Evolutionary conservation across 1,140 invertebrate species (phyloP), one percentile per base, ranked within the genome.

Genomic region (Andrena cerasifolii): DNA sequence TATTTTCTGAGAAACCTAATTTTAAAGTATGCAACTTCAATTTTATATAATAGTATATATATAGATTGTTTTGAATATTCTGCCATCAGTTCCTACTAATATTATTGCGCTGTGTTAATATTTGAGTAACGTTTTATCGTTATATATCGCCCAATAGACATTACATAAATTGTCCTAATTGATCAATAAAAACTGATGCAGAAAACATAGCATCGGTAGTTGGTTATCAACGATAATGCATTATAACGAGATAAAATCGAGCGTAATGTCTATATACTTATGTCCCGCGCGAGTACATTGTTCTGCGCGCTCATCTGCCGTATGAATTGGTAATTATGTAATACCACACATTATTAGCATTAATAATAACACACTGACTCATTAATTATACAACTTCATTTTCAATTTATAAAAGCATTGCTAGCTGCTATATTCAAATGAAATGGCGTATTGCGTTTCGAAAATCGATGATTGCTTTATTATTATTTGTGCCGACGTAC

Each of bases 241-340:
- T 49, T 26, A 21, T 0, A 14, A 18, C 8, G 16, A 26, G 7
- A 67, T 51, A 18, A 26, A 54, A 54, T 36, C 31, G 3, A 12
- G 6, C 3, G 24, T 21, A 36, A 26, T n/a, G n/a, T 16, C 18
- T 12, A 49, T 71, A 33, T 26, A 68, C 18, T 40, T 40, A 36
- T 14, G 16, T 4, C 8, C 4, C 16, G 5, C 18, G 14, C 18
- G 28, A 59, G 3, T 33, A 71, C 40, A 49, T 36, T 71, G 54
- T 47, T 21, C 8, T 6, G 28, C 0, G 4, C 14, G 18, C 24
- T 49, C 45, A 1, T 72, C 16, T 14, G n/a, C 31, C 21, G 6
- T 26, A 36, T 36, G 31, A 62, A 72, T 62, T 14, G 70, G 31
- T 62, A 62, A 72, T 72, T 62, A 62, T 51, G 31, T 62, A 51